Percentiles rank a stretch among this genome's conserved stretches.
phyloP scores from a whole-genome alignment of 2,797 vertebrate genomes.

The Macrochelys suwanniensis region DNA sequence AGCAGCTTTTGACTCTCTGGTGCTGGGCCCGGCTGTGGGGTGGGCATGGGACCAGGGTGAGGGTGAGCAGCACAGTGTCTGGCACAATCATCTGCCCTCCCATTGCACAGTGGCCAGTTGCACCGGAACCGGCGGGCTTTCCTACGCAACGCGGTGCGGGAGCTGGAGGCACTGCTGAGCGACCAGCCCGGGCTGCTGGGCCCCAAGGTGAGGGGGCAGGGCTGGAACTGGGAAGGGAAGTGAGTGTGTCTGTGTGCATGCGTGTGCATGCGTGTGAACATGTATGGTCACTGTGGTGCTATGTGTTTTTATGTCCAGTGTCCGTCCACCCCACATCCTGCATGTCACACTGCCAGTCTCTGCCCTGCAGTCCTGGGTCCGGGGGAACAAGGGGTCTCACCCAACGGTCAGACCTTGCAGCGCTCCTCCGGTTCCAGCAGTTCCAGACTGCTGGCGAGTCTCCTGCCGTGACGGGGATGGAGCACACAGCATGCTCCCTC shows the following conservation, averaged over 20 bases:
- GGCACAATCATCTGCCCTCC: background rate
- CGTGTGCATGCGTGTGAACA: no score
- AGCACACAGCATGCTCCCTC: background rate
- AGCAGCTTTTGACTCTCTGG: background rate
- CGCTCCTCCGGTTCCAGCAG: background rate
- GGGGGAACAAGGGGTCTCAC: background rate
- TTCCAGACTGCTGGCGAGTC: no score
- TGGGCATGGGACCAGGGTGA: background rate
- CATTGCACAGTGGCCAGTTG: slow-evolving; percentile 84
- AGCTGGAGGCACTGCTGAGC: slow-evolving; percentile 87
- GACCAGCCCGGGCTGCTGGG: slow-evolving; percentile 94
- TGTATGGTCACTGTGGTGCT: no score
- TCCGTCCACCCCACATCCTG: background rate
- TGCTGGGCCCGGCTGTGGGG: background rate
- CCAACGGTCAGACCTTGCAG: no score
- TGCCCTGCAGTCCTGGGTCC: background rate
- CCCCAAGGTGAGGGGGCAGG: slow-evolving; percentile 86
- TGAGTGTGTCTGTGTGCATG: background rate
- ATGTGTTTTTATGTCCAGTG: background rate
- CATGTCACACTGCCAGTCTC: background rate
- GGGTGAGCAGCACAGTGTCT: background rate
- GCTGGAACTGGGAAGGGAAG: no score
- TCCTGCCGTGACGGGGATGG: background rate
- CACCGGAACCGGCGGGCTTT: slow-evolving; percentile 89
- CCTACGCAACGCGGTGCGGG: slow-evolving; percentile 88